Evolutionary conservation across 2,113 vertebrate species (phyloP), one percentile per base, ranked within the genome.

Genomic region (Microcebus lehilahytsara): DNA sequence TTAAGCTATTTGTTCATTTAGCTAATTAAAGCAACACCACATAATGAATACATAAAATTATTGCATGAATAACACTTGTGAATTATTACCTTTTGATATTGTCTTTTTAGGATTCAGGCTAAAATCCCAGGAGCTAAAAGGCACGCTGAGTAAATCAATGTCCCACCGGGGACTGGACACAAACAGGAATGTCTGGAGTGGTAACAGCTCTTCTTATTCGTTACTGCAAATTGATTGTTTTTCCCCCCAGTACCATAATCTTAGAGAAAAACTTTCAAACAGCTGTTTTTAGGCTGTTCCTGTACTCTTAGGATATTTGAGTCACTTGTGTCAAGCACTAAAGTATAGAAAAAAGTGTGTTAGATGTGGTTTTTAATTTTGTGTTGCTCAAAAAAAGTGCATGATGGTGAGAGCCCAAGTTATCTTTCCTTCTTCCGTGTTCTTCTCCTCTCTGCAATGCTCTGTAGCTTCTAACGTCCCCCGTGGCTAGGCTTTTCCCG

Each of bases 61-160:
- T 93, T 51, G 92, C 17, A 42, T 88, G 75, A 89, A 49, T 85
- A 89, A 37, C 51, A 49, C 78, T 95, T 67, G 34, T 62, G 62
- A 69, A 25, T 74, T 86, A 91, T 46, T 51, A 32, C 46, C n/a
- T 58, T 96, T 77, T 94, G 17, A n/a, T 81, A n/a, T 69, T 96
- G 79, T 92, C 6, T 94, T 98, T 98, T 80, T 97, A 99, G 99
- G 99, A 99, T 99, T 97, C 99, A 99, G 98, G 99, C 99, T 97
- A 99, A 99, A 99, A 99, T 99, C 98, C 99, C 99, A 60, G 99
- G 99, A 51, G 99, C 99, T 95, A 99, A 99, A 98, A 99, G 99
- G 98, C 99, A 99, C 99, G 98, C 99, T 91, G 99, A 99, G 98
- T 99, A 99, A 99, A 98, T 22, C 79, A 96, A 77, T 17, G 49